Evolutionary conservation across 2,888 invertebrate genomes (phyloP).

Genomic region (Dysmachus trigonus): DNA sequence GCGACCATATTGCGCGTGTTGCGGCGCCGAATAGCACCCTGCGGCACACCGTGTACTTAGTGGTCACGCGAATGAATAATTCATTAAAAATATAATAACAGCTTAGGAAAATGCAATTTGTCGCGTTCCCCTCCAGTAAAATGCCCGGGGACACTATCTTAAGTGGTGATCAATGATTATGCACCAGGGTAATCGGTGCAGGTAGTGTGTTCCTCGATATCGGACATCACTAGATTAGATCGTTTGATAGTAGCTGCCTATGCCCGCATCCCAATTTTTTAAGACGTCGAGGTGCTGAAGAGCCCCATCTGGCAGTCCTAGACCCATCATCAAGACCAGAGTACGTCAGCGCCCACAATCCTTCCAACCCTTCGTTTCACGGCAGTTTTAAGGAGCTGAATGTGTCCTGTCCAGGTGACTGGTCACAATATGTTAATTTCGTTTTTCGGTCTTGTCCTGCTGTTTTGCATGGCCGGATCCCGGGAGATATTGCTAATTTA

Average conservation of each 20-base stretch:
- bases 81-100: conserved; percentile 36
- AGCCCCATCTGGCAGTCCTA: not conserved
- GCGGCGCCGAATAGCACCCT: not conserved
- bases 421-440: conserved; percentile 24
- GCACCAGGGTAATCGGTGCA: not conserved
- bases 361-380: conserved; percentile 19
- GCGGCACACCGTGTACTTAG: not conserved
- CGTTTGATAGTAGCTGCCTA: not conserved
- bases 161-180: conserved; percentile 20
- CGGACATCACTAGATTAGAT: not conserved
- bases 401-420: conserved; percentile 21
- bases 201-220: not conserved
- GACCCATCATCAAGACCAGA: not conserved
- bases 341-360: conserved; percentile 1
- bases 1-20: not conserved
- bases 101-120: conserved; percentile 24
- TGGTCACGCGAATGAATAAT: conserved; percentile 32
- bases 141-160: not conserved
- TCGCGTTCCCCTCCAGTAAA: not conserved
- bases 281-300: not conserved
- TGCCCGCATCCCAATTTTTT: not conserved
- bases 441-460: not conserved
- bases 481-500: conserved; percentile 14
- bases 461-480: not conserved
- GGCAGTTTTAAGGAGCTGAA: not conserved